Conservation (phyloP, 2,113 vertebrate species). For the Megaceryle torquata region DNA sequence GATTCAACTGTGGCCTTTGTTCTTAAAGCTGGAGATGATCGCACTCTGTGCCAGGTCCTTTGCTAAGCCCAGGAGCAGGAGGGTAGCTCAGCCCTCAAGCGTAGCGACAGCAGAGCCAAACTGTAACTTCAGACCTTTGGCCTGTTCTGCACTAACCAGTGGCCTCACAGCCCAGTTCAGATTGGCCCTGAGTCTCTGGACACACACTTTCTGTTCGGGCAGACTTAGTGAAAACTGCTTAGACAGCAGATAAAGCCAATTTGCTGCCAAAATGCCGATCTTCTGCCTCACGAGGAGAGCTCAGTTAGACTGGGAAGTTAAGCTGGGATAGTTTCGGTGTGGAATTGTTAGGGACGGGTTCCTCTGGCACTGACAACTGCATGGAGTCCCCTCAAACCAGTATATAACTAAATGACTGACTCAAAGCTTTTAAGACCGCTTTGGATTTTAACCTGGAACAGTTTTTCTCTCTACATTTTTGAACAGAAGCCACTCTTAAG, state of each 20-base stretch:
- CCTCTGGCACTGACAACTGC: not conserved
- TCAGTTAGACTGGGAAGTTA: not conserved
- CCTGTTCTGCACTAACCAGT: not conserved
- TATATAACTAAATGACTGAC: not conserved
- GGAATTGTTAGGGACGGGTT: not conserved
- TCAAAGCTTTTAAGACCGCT: not conserved
- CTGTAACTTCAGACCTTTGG: slow-evolving; percentile 28
- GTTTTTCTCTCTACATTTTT: not conserved
- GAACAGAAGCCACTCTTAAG: not conserved
- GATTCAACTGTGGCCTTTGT: not conserved
- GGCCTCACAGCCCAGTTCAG: not conserved
- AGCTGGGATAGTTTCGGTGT: not conserved
- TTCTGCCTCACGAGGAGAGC: not conserved
- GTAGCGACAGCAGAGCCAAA: not conserved
- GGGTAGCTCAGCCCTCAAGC: not conserved
- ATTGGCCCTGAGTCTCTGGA: not conserved
- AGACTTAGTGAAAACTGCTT: slow-evolving; percentile 23
- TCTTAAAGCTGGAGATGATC: not conserved
- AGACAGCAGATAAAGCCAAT: slow-evolving; percentile 33
- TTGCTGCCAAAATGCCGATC: slow-evolving; percentile 23
- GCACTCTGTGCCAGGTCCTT: not conserved
- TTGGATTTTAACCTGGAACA: not conserved
- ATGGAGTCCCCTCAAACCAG: not conserved
- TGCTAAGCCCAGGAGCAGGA: not conserved
- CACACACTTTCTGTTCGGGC: not conserved